Percentiles rank a stretch among this genome's conserved stretches.
These are phyloP conservation scores for Torymus aiolomorphi DNA, from an alignment of 2,888 invertebrate species.

Conservation along the genomic window DNA sequence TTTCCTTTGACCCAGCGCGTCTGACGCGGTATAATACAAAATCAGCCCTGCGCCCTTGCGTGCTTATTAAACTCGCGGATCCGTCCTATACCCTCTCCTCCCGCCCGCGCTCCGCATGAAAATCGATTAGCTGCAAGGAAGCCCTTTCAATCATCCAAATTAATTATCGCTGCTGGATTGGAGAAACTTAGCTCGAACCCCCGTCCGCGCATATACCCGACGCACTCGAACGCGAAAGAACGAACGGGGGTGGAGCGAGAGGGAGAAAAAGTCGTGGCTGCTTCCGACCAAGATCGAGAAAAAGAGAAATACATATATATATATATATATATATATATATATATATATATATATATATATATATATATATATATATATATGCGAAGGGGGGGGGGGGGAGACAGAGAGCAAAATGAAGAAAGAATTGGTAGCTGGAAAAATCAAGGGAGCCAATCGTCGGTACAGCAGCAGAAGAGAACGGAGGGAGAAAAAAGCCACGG, in stretches of 20 bases:
- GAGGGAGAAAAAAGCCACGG: neutral
- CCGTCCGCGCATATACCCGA: neutral
- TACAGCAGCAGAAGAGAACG: neutral
- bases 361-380: slow-evolving; percentile 14
- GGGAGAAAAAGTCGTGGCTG: neutral
- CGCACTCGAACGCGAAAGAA: slow-evolving; percentile 16
- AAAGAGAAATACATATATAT: neutral
- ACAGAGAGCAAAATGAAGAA: slow-evolving; percentile 35
- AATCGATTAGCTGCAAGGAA: slow-evolving; percentile 66
- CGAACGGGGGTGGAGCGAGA: neutral
- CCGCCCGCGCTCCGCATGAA: slow-evolving; percentile 57
- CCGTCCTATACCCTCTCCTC: neutral
- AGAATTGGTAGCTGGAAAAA: slow-evolving; percentile 39
- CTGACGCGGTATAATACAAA: no score
- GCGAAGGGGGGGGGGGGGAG: neutral
- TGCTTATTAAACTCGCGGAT: slow-evolving; percentile 1
- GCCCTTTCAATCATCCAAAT: slow-evolving; percentile 70
- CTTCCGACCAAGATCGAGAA: neutral
- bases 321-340: no score
- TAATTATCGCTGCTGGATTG: slow-evolving; percentile 68
- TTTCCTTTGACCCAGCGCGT: no score
- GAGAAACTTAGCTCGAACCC: slow-evolving; percentile 60
- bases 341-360: no score
- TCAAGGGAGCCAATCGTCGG: slow-evolving; percentile 41
- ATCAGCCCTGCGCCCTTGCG: neutral